These are phyloP conservation scores for Eubasilissa regina DNA, from an alignment of 1,140 invertebrate species.

Conservation along the genomic window DNA sequence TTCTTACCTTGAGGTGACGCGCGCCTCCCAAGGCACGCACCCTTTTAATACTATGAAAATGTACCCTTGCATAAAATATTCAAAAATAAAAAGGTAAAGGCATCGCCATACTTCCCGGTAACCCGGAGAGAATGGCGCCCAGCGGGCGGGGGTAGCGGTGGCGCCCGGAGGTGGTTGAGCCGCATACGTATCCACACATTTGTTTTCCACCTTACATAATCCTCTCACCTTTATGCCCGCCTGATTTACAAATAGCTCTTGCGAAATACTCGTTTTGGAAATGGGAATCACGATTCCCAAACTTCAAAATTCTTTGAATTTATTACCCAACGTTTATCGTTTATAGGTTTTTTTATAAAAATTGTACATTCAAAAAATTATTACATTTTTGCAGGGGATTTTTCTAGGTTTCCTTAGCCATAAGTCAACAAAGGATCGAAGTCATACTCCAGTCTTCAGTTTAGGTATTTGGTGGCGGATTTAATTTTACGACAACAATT, in stretches of 20 bases:
- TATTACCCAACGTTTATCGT: too few relatives aligned
- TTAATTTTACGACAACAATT: too few relatives aligned
- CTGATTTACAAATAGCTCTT: slow-evolving; percentile 31
- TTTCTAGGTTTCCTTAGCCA: too few relatives aligned
- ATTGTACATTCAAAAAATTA: too few relatives aligned
- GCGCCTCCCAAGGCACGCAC: neutral
- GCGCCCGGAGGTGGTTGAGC: neutral
- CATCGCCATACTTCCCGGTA: neutral
- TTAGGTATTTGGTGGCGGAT: too few relatives aligned
- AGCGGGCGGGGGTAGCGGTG: neutral
- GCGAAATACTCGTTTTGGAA: slow-evolving; percentile 20
- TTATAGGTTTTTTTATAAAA: too few relatives aligned
- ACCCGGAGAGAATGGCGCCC: neutral
- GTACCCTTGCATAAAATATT: slow-evolving; percentile 24
- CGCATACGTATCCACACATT: slow-evolving; percentile 34
- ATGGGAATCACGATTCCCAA: slow-evolving; percentile 8
- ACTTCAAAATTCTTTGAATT: neutral
- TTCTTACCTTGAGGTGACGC: slow-evolving; percentile 16
- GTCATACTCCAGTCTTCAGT: too few relatives aligned
- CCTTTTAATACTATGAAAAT: slow-evolving; percentile 25
- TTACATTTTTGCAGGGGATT: too few relatives aligned
- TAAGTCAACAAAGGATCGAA: too few relatives aligned
- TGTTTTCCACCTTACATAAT: slow-evolving; percentile 10
- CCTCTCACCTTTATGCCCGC: slow-evolving; percentile 27
- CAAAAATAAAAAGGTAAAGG: slow-evolving; percentile 31